These are phyloP conservation scores for Sander vitreus DNA, from an alignment of 2,113 vertebrate species.

Conservation along the genomic window DNA sequence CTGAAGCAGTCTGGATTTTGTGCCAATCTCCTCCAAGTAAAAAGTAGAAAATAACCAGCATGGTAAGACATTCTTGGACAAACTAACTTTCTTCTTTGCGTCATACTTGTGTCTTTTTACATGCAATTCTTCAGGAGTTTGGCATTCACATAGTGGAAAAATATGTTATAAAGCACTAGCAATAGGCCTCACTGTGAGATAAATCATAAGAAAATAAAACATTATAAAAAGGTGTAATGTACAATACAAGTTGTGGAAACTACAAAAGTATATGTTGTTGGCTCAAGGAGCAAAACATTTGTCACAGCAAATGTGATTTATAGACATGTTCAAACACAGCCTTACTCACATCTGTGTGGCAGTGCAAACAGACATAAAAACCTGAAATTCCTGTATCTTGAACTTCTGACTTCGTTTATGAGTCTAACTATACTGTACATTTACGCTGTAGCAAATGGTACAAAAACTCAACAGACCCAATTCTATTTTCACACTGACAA, in stretches of 20 bases:
- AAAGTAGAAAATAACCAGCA: neutral
- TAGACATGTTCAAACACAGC: constrained; percentile 74
- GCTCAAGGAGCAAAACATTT: constrained; percentile 34
- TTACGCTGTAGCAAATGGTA: neutral
- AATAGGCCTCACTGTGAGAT: neutral
- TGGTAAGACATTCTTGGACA: neutral
- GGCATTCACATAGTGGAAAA: neutral
- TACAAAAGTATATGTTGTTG: constrained; percentile 21
- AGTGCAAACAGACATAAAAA: constrained; percentile 62
- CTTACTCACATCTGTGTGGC: constrained; percentile 57
- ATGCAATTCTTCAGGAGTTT: neutral
- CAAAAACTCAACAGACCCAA: neutral
- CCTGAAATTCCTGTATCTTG: constrained; percentile 75
- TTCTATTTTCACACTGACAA: neutral
- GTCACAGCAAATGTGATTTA: constrained; percentile 54
- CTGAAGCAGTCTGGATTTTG: neutral
- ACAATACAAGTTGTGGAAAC: constrained; percentile 35
- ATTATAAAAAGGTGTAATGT: neutral
- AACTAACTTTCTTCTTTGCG: neutral
- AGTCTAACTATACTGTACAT: constrained; percentile 4
- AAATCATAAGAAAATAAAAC: neutral
- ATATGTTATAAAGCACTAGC: neutral
- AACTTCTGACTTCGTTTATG: constrained; percentile 46
- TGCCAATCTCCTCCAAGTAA: neutral
- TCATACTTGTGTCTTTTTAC: neutral